Evolutionary conservation across 2,113 vertebrate species (phyloP), one percentile per base, ranked within the genome.

Genomic region (Aramus guarauna): DNA sequence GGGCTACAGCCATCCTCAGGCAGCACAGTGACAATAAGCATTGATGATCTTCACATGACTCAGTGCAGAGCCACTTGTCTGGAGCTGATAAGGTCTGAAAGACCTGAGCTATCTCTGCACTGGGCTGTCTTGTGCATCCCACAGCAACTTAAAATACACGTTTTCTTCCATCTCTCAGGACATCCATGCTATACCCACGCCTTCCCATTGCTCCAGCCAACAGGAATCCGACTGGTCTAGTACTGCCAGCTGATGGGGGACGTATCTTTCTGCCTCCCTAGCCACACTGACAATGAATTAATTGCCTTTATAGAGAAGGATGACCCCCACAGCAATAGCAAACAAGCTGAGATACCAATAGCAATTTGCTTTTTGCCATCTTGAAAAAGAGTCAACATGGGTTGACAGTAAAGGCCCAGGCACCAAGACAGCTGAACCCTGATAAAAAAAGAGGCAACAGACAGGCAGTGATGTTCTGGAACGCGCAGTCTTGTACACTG

Each of bases 111-210:
- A 36, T 37, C 58, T 48, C 62, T 20, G 85, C n/a, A 12, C 59
- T 7, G 69, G n/a, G n/a, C 68, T 75, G 62, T 34, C 43, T 63
- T 19, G 9, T 15, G 68, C 62, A 85, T 41, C 74, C 59, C 87
- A 69, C 0, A 1, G 37, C 9, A 58, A 62, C 43, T 37, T 3
- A 0, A 6, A 43, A 58, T 1, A 17, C 3, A 0, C 5, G 20
- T 21, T 12, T 62, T 62, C 37, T 53, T 67, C 55, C 45, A 22
- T 13, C 50, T 48, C 50, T 32, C 59, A 48, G 36, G 53, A 80
- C 24, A 87, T 14, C 34, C 55, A 60, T 2, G 2, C 34, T 37
- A 50, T 39, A 16, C 34, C 34, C 59, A 78, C 64, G 45, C 64
- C 21, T 48, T 52, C 20, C 53, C 43, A 32, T 1, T 63, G 62